Evolutionary conservation across 2,888 invertebrate genomes (phyloP), one percentile per base, ranked within the genome.

Genomic region (Balanococcus diminutus): DNA sequence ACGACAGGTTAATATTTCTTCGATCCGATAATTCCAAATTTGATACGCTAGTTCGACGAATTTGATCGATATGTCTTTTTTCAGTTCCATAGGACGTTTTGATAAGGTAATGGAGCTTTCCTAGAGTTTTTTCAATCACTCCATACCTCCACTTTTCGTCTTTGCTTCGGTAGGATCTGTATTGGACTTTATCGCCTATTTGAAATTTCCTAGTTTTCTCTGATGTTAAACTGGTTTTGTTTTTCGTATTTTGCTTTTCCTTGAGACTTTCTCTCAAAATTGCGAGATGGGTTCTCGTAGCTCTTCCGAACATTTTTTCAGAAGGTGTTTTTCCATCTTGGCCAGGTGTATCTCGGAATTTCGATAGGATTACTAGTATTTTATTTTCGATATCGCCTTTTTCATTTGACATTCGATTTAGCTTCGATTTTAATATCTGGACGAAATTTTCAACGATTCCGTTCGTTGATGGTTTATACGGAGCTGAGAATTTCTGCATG

Each of bases 11-110:
- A n/a, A n/a, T n/a, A n/a, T n/a, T n/a, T n/a, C n/a, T n/a, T n/a
- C n/a, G n/a, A n/a, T n/a, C n/a, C n/a, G n/a, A n/a, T n/a, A n/a
- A n/a, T n/a, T n/a, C n/a, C n/a, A n/a, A n/a, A n/a, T n/a, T n/a
- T n/a, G n/a, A n/a, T n/a, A 36, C 36, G 8, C 8, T 36, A 5
- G 36, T 36, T 36, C 36, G 3, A 8, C 36, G 8, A 5, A 36
- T 36, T 86, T 88, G 87, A 72, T 88, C 86, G 11, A 87, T 86
- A 46, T 88, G 88, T 16, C 87, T 85, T 87, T 88, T 88, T 28
- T 87, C 86, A 6, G 85, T 82, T 51, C 86, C 87, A 86, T 87
- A 81, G 82, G 88, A 87, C 11, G 88, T 42, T 84, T 87, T 81
- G 3, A 88, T 75, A 19, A 87, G 61, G 79, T 88, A 88, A 61